Evolutionary conservation across 2,888 invertebrate species (phyloP).

Genomic region (Tipula helvola): DNA sequence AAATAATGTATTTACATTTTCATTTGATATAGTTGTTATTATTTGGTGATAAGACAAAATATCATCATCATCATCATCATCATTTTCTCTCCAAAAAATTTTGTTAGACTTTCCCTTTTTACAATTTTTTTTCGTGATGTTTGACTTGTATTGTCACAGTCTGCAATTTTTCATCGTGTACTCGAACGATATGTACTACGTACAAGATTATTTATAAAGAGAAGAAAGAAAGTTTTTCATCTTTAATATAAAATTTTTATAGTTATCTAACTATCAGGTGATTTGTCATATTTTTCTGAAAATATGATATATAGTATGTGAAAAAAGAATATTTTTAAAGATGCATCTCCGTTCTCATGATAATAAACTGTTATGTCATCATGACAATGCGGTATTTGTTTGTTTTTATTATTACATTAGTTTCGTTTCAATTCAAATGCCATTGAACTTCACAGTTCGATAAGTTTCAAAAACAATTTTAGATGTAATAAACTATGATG

Average conservation of each 20-base stretch:
- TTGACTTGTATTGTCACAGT: background rate
- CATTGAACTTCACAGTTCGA: background rate
- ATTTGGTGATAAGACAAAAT: background rate
- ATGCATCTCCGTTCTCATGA: background rate
- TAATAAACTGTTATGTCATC: background rate
- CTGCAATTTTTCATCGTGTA: background rate
- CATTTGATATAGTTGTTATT: background rate
- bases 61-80: background rate
- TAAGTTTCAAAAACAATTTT: background rate
- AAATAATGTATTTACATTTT: background rate
- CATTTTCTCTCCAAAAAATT: background rate
- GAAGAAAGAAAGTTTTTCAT: background rate
- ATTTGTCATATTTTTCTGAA: background rate
- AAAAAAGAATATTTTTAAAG: background rate
- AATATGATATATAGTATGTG: background rate
- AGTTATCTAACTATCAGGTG: background rate
- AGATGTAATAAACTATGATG: too few relatives aligned
- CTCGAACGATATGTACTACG: background rate
- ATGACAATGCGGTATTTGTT: background rate
- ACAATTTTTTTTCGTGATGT: background rate
- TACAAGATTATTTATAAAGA: background rate
- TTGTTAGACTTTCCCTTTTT: background rate
- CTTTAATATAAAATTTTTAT: background rate
- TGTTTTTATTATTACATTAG: background rate
- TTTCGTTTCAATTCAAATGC: background rate